Conservation (phyloP, 2,113 vertebrate genomes). For the Opisthocomus hoazin region DNA sequence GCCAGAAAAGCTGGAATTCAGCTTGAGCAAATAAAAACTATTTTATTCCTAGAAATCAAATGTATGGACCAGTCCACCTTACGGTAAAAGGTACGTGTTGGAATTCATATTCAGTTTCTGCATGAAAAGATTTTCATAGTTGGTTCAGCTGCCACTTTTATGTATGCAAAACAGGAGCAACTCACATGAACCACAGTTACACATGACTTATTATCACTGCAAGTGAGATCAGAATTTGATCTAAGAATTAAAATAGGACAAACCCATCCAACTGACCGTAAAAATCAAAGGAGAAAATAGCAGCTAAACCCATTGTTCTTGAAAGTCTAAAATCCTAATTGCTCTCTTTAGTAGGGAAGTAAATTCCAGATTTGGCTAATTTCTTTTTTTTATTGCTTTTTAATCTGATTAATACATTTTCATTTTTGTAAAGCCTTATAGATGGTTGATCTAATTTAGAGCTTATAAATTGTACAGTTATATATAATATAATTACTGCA, state of each 20-base stretch:
- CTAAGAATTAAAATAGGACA: not conserved
- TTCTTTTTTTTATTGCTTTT: conserved; percentile 48
- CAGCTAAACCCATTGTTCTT: not conserved
- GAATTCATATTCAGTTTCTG: not conserved
- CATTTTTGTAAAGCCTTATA: conserved; percentile 60
- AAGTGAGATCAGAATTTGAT: not conserved
- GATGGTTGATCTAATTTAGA: conserved; percentile 67
- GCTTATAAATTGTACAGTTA: conserved; percentile 67
- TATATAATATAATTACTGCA: conserved; percentile 59
- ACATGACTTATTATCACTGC: not conserved
- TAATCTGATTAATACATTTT: conserved; percentile 65
- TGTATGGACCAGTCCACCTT: not conserved
- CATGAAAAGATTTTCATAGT: not conserved
- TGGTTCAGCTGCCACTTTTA: not conserved
- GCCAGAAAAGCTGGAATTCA: not conserved
- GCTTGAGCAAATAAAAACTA: not conserved
- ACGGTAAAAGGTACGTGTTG: fast-evolving
- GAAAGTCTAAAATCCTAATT: not conserved
- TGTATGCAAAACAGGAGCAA: not conserved
- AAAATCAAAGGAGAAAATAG: not conserved
- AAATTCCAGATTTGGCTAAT: conserved; percentile 39
- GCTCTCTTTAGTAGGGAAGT: not conserved
- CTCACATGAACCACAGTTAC: not conserved
- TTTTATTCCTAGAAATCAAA: not conserved
- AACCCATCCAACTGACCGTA: not conserved